A percentile compares a stretch with the other conserved stretches of the same genome.
These are phyloP conservation scores for Tenthredo notha DNA, from an alignment of 2,888 invertebrate species.

Conservation along the genomic window DNA sequence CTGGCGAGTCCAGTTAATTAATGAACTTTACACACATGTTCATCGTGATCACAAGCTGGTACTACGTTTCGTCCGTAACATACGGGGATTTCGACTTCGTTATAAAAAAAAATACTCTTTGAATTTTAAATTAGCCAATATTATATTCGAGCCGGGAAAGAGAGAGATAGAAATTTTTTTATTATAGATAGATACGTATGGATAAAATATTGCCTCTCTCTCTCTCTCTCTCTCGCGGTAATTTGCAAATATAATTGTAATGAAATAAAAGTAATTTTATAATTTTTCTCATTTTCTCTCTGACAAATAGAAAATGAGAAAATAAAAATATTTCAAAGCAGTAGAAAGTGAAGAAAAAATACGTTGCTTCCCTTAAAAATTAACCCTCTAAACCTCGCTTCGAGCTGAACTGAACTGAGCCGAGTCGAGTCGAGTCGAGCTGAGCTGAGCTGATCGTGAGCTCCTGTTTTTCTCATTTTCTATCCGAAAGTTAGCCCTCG, in stretches of 20 bases:
- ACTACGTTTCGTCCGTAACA: not conserved
- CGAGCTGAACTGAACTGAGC: not conserved
- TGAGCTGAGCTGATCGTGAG: not conserved
- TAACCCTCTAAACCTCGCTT: not conserved
- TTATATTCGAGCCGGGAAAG: not conserved
- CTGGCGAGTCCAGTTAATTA: slow-evolving; percentile 18
- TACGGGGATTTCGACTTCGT: not conserved
- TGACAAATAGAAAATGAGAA: not conserved
- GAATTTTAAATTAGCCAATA: not conserved
- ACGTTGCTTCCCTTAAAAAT: not conserved
- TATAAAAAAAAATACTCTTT: not conserved
- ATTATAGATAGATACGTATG: not conserved
- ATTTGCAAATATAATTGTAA: too few relatives aligned
- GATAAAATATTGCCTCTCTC: not conserved
- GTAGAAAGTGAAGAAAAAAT: not conserved
- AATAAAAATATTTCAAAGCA: not conserved
- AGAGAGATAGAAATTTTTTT: not conserved
- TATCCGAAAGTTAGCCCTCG: slow-evolving; percentile 12
- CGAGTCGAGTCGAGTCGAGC: too few relatives aligned
- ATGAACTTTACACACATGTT: slow-evolving; percentile 13
- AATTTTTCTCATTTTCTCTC: too few relatives aligned
- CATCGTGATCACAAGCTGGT: not conserved
- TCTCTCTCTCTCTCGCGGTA: too few relatives aligned
- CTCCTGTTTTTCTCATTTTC: not conserved
- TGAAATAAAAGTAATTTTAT: too few relatives aligned